Evolutionary conservation across 2,797 vertebrate species (phyloP).

Genomic region (Scleropages formosus): DNA sequence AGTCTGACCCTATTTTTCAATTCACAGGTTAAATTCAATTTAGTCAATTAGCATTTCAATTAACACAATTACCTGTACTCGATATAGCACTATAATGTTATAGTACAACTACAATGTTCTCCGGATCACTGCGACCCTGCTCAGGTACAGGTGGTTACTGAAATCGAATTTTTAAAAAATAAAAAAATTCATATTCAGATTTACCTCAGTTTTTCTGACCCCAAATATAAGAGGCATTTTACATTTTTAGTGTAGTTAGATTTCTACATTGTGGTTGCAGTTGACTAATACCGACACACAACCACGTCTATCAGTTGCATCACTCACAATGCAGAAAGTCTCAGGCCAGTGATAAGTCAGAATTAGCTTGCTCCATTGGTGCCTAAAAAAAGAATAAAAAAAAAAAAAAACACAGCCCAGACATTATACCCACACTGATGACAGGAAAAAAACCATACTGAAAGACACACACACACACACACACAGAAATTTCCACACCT

Average conservation of each 20-base stretch:
- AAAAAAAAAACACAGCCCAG: constrained; percentile 25
- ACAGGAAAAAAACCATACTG: too few relatives aligned
- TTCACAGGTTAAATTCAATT: too few relatives aligned
- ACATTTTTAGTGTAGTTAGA: background rate
- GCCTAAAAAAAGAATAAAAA: constrained; percentile 52
- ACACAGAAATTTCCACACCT: too few relatives aligned
- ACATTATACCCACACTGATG: background rate
- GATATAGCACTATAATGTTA: too few relatives aligned
- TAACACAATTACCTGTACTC: too few relatives aligned
- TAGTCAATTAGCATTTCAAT: too few relatives aligned
- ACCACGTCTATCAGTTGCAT: background rate
- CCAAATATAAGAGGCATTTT: background rate
- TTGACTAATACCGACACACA: background rate
- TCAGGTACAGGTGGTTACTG: too few relatives aligned
- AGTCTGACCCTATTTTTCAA: too few relatives aligned
- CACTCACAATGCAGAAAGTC: constrained; percentile 70
- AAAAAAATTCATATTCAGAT: background rate
- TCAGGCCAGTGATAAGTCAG: constrained; percentile 76
- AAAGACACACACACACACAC: background rate
- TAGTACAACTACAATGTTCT: too few relatives aligned
- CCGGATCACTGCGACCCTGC: too few relatives aligned
- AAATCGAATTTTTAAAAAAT: too few relatives aligned
- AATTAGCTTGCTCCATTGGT: constrained; percentile 69
- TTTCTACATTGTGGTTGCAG: background rate
- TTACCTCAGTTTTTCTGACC: background rate